Percentiles rank a stretch among this genome's conserved stretches.
Evolutionary conservation across 2,797 vertebrate genomes (phyloP).

Genomic region (Hypotaenidia philippensis): DNA sequence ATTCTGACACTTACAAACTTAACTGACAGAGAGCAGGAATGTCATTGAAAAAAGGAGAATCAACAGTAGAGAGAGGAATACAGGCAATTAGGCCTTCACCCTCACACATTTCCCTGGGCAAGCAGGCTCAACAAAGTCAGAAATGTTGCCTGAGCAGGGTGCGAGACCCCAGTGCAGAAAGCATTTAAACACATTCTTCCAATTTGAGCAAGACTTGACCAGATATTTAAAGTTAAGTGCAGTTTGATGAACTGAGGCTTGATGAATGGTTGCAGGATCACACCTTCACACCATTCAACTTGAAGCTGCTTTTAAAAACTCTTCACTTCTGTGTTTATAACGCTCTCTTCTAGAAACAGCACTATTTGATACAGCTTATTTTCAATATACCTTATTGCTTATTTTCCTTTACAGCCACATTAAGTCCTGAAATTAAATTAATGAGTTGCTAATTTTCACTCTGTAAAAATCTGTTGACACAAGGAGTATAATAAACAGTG

Average conservation of each 20-base stretch:
- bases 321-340: background rate
- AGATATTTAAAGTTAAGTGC: constrained; percentile 15
- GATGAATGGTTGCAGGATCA: constrained; percentile 14
- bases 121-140: background rate
- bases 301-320: constrained; percentile 4
- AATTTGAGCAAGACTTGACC: constrained; percentile 28
- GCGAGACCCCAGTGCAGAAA: background rate
- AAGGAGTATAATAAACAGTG: constrained; percentile 25
- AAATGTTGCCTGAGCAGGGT: background rate
- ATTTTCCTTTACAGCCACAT: constrained; percentile 5
- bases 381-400: background rate
- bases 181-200: constrained; percentile 41
- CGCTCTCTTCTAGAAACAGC: background rate
- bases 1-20: background rate
- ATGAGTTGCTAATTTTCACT: constrained; percentile 65
- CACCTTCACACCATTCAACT: constrained; percentile 19
- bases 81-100: background rate
- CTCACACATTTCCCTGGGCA: background rate
- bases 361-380: background rate
- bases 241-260: constrained; percentile 33
- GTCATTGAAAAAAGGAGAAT: background rate
- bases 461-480: constrained; percentile 55
- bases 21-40: constrained; percentile 11
- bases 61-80: background rate
- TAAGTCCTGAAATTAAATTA: constrained; percentile 66